Evolutionary conservation across 2,888 invertebrate genomes (phyloP), one percentile per base, ranked within the genome.

Genomic region (Drosophila robusta): DNA sequence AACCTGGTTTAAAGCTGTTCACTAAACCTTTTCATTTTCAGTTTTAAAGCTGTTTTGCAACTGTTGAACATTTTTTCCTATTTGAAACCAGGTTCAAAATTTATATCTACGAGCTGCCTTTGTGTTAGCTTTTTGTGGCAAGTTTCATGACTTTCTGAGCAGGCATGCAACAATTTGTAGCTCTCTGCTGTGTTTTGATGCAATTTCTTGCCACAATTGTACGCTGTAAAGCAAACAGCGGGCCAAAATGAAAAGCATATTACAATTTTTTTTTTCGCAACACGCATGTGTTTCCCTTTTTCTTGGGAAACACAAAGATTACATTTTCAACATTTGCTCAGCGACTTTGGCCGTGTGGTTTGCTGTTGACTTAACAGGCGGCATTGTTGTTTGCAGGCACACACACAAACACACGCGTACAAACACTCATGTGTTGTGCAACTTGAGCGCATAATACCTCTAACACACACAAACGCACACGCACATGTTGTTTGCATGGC

Each of bases 241-340:
- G 34, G n/a, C 12, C 41, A 2, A 11, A 16, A 11, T 36, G 34
- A 54, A 55, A 50, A 26, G 7, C 34, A 56, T 54, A 63, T 54
- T 34, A 34, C 34, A 29, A 50, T 49, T 57, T 60, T 57, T 60
- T 57, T 6, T 34, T 46, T 46, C 22, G 36, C 32, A 24, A 18
- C 22, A 12, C 5, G 34, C 16, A 11, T 16, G 11, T 14, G 12
- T 11, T 38, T 42, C 29, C 7, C 12, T 16, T 34, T 34, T 63
- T 61, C 41, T 44, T 57, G 32, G 32, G 44, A 56, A 58, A 45
- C 38, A 52, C 54, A 58, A 42, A 78, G 67, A 73, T 76, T 66
- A 66, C 73, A 78, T 67, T 70, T 67, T 66, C 46, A 80, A 66
- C 69, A 64, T 78, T 78, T 75, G 61, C 62, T 64, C 44, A 62